Base-by-base conservation (phyloP, 2,113 vertebrate genomes). In the Ovis canadensis region DNA sequence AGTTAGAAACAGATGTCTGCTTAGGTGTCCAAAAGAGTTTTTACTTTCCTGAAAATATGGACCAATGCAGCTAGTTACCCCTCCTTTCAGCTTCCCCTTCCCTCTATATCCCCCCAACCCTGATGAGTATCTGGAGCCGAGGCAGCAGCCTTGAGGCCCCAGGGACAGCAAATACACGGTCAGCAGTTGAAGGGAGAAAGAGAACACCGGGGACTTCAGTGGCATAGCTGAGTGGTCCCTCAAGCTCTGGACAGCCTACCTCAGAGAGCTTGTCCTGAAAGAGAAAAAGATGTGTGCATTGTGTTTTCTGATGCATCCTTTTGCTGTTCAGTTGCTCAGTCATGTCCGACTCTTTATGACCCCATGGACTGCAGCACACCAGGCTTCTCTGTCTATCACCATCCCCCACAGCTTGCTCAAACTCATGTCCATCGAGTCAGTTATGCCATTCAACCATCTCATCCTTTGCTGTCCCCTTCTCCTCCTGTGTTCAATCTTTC, bases 41-140 rank as follows among this genome's bases (percentile, higher is more conserved):
- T 25, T 60, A 59, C 45, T 54, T 64, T 50, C 21, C 83, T 91
- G 21, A 57, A 84, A 84, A 57, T 8, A 64, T 3, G 7, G 31
- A 52, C 40, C 5, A 2, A 11, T 82, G 54, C 27, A 59, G 8
- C 48, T 7, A 3, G 59, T 8, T 14, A 48, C 16, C 21, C 25
- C 67, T 52, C 36, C 9, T 14, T 50, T 33, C n/a, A 27, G 33
- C 19, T 55, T 27, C 23, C 67, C 21, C 3, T 7, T 29, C 25
- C 23, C 12, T 19, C 8, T 0, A 14, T 0, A 7, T 21, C 2
- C 16, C 52, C 3, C 0, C 40, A 78, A 60, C 19, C 45, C 55
- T 19, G 11, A 78, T 3, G 13, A 29, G 29, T 23, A 36, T 23
- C 89, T 55, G 36, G 23, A 62, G 40, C 12, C 1, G 5, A 29